Conservation (phyloP, 1,140 invertebrate species). For the Rhagoletis pomonella region DNA sequence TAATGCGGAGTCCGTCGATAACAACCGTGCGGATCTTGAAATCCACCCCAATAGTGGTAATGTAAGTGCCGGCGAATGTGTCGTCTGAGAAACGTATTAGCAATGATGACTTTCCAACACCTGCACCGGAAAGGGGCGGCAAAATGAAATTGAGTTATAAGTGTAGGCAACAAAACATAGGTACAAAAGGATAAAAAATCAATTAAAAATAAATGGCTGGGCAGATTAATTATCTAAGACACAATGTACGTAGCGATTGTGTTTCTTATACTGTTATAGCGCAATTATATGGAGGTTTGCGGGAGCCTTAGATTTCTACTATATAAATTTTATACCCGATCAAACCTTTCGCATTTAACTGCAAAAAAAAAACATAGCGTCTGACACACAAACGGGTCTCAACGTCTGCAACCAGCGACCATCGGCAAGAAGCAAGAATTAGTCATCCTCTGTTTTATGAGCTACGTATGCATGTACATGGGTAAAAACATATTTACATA, state of each 20-base stretch:
- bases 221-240: too few relatives aligned
- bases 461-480: not conserved
- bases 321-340: too few relatives aligned
- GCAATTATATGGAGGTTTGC: too few relatives aligned
- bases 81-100: slow-evolving; percentile 98
- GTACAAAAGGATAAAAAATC: not conserved
- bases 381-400: not conserved
- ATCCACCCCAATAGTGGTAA: slow-evolving; percentile 99
- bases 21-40: slow-evolving; percentile 99
- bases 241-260: too few relatives aligned
- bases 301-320: too few relatives aligned
- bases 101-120: slow-evolving; percentile 98
- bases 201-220: slow-evolving; percentile 10
- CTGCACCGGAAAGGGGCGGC: slow-evolving; percentile 75
- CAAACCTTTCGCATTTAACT: too few relatives aligned
- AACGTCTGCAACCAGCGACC: not conserved
- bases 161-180: not conserved
- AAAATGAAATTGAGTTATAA: not conserved
- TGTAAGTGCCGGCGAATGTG: slow-evolving; percentile 98
- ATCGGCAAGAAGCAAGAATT: not conserved
- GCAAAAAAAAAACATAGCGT: not conserved
- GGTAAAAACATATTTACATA: too few relatives aligned
- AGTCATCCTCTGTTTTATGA: slow-evolving; percentile 13
- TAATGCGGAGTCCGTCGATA: slow-evolving; percentile 95
- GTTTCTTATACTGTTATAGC: too few relatives aligned